Base-by-base conservation (phyloP, 2,888 invertebrate species). In the Acleris holmiana region DNA sequence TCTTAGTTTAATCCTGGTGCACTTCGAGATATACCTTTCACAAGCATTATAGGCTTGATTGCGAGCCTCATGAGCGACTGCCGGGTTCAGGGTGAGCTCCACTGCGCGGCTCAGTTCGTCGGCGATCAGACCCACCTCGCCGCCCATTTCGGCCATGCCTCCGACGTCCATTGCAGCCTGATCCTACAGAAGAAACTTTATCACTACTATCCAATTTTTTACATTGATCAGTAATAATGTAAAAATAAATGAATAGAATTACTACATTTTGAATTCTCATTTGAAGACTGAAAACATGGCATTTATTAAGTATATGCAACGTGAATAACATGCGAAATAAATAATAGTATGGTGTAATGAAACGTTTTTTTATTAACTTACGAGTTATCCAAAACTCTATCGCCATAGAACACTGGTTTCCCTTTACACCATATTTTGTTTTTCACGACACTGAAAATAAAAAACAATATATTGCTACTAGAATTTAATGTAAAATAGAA, bases 31-130 rank as follows among this genome's bases (percentile, higher is more conserved):
- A 54, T 78, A 91, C 82, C 94, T 94, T 84, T 97, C 97, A 79
- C 97, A 97, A 29, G 96, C 96, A 86, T 95, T 96, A 79, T 97
- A 97, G 1, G 97, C 97, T 80, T 97, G 97, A 69, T 95, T 93
- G 57, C 97, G 94, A 68, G 96, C 95, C 67, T 95, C 94, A 70
- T 96, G 97, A 15, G 95, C 93, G 41, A 96, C 95, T 67, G 94
- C 91, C n/a, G 97, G 95, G 78, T 96, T 95, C 94, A 97, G 95
- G 66, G 97, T 97, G 17, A 97, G 92, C 78, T 97, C 97, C 44
- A 97, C 96, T 53, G 97, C 97, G 63, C 95, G 93, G 63, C 96
- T 96, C 73, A 97, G 91, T 83, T 97, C 97, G 64, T 95, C 95
- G 68, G 96, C 96, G 79, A 95, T 92, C 71, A 95, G 94, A 70